A percentile compares a stretch with the other conserved stretches of the same genome.
phyloP scores from a whole-genome alignment of 2,888 invertebrate species.

The Syrista parreyssii region DNA sequence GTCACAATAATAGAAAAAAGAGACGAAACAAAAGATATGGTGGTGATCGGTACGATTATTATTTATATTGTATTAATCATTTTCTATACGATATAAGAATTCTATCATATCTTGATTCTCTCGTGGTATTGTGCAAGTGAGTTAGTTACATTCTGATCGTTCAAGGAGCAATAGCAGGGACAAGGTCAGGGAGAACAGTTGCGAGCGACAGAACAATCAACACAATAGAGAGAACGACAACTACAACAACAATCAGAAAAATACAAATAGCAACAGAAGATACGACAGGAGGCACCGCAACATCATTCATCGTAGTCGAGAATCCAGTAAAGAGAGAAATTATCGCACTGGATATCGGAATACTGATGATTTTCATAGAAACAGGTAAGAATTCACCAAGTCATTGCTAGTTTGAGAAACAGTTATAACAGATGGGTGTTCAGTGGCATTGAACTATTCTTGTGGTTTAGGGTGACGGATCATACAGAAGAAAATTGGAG shows the following conservation, averaged over 20 bases:
- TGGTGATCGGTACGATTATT: constrained; percentile 41
- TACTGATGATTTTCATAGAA: constrained; percentile 55
- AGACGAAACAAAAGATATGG: constrained; percentile 34
- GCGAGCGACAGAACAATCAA: constrained; percentile 61
- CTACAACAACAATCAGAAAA: constrained; percentile 55
- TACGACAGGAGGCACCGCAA: constrained; percentile 53
- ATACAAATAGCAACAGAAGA: constrained; percentile 42
- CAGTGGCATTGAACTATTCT: background rate
- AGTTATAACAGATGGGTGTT: background rate
- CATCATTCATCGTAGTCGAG: constrained; percentile 61
- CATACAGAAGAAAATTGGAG: constrained; percentile 61
- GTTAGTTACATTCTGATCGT: constrained; percentile 1
- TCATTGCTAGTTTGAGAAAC: background rate
- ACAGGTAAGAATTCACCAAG: constrained; percentile 37
- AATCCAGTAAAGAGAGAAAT: constrained; percentile 67
- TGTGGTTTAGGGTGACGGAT: background rate
- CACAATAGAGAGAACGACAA: constrained; percentile 61
- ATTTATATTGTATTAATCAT: background rate
- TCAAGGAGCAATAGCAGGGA: constrained; percentile 56
- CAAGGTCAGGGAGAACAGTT: constrained; percentile 53
- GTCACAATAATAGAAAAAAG: constrained; percentile 68
- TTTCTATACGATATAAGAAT: background rate
- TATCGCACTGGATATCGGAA: constrained; percentile 51
- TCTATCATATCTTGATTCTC: background rate
- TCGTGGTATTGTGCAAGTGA: background rate